Conservation (phyloP, 1,140 invertebrate genomes). For the Armadillidium nasatum region DNA sequence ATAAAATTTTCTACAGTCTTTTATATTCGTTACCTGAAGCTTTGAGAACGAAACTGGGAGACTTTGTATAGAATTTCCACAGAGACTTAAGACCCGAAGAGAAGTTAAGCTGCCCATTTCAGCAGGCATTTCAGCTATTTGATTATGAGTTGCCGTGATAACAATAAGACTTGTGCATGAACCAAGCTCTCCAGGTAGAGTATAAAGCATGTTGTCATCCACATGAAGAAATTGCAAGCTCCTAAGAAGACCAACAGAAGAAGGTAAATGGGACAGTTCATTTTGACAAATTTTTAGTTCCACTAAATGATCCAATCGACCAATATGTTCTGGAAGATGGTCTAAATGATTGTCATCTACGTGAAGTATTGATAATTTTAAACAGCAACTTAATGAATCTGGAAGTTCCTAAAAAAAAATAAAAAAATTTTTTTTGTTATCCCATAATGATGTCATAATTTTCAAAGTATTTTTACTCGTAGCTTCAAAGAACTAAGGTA, state of each 20-base stretch:
- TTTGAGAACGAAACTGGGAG: constrained; percentile 78
- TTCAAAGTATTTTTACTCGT: too few species aligned
- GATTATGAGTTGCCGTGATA: constrained; percentile 79
- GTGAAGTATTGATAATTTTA: constrained; percentile 75
- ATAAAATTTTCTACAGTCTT: too few species aligned
- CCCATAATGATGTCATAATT: too few species aligned
- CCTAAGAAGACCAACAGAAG: constrained; percentile 75
- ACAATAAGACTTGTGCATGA: constrained; percentile 78
- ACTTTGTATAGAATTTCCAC: constrained; percentile 77
- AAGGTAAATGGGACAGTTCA: constrained; percentile 69
- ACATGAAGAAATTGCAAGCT: constrained; percentile 80
- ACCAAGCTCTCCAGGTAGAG: constrained; percentile 65
- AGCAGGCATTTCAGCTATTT: constrained; percentile 70
- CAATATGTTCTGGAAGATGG: constrained; percentile 71
- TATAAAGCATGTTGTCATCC: constrained; percentile 78
- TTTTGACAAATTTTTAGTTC: constrained; percentile 85
- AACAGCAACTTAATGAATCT: constrained; percentile 69
- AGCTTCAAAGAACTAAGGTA: too few species aligned
- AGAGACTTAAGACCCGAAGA: constrained; percentile 83
- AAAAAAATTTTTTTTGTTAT: too few species aligned
- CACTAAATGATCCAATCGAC: constrained; percentile 73
- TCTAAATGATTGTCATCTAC: constrained; percentile 82
- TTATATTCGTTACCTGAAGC: constrained; percentile 70
- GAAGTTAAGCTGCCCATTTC: constrained; percentile 81
- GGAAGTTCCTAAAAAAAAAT: constrained; percentile 61